Conservation (phyloP, 2,888 invertebrate genomes). For the Resseliella maxima region DNA sequence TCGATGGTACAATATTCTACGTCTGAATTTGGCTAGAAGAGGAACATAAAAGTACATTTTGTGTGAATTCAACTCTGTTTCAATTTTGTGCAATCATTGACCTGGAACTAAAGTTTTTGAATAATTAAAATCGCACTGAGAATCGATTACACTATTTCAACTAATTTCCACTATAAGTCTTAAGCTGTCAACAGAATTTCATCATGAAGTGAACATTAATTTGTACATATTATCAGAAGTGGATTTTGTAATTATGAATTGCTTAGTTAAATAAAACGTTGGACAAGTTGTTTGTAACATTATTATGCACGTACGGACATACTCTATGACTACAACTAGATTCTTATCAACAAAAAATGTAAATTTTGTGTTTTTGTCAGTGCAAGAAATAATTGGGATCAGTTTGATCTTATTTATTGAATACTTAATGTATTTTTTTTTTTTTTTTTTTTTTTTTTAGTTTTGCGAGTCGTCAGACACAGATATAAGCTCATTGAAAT, state of each 20-base stretch:
- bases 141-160: no score
- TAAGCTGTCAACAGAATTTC: neutral
- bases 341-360: no score
- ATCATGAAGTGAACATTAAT: neutral
- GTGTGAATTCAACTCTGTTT: neutral
- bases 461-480: no score
- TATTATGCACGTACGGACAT: no score
- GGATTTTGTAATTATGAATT: neutral
- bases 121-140: constrained; percentile 26
- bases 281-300: no score
- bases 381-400: neutral
- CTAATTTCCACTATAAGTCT: neutral
- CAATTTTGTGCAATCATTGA: constrained; percentile 22
- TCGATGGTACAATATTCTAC: no score
- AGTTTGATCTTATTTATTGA: neutral
- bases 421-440: no score
- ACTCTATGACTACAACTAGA: no score
- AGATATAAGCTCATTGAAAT: no score
- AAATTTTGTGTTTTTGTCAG: neutral
- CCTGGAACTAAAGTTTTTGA: constrained; percentile 10
- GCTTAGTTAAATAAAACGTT: neutral
- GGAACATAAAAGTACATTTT: neutral
- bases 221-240: neutral
- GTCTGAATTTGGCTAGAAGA: neutral
- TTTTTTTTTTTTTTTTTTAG: no score